Evolutionary conservation across 2,888 invertebrate genomes (phyloP), one percentile per base, ranked within the genome.

Genomic region (Germaria angustata): DNA sequence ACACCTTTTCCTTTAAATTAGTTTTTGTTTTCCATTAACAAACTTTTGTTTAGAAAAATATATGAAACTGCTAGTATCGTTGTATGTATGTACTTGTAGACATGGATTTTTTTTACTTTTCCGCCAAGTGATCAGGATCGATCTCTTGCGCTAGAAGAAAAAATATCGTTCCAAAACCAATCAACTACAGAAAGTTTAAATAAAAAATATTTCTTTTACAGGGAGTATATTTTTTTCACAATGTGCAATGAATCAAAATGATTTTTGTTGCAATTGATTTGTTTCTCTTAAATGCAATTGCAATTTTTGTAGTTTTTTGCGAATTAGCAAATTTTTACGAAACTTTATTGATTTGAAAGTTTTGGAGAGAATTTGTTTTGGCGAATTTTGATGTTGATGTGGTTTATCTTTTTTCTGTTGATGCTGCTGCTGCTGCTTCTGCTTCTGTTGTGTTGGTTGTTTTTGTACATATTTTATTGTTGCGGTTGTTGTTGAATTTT

Each of bases 31-130:
- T 36, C 20, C 32, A 32, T 65, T 24, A 53, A 69, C 46, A 36
- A 66, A 41, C 2, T 7, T 65, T 57, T 55, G n/a, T n/a, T 24
- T 13, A 22, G 22, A 11, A 11, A 5, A 20, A 44, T n/a, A n/a
- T n/a, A 44, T 4, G 82, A 34, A 84, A 84, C 85, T 85, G 85
- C 84, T 77, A 83, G 80, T 78, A 80, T 87, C 86, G 87, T 86
- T 87, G 86, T 86, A 83, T 51, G 73, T 78, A 80, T 85, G 84
- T 59, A 80, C 65, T n/a, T n/a, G n/a, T n/a, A n/a, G n/a, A n/a
- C n/a, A n/a, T n/a, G n/a, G n/a, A n/a, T n/a, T n/a, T n/a, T n/a
- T n/a, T n/a, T n/a, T n/a, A n/a, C n/a, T n/a, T n/a, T n/a, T n/a
- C n/a, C n/a, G n/a, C n/a, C n/a, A n/a, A n/a, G n/a, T n/a, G n/a